phyloP scores from a whole-genome alignment of 1,140 invertebrate species.

The Drosophila triauraria region DNA sequence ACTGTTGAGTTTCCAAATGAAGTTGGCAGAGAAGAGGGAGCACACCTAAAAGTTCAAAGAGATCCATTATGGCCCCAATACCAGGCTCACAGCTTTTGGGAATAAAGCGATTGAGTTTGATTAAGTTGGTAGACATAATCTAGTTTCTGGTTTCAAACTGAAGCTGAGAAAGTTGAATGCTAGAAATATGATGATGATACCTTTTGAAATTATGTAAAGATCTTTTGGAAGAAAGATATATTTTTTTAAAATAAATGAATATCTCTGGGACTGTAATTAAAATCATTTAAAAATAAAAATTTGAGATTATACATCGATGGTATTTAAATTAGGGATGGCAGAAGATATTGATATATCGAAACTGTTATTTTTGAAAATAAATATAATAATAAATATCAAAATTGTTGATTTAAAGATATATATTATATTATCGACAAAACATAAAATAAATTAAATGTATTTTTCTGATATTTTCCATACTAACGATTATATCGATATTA shows the following conservation, averaged over 20 bases:
- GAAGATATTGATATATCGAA: too few relatives aligned
- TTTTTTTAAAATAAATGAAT: too few relatives aligned
- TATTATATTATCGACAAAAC: too few relatives aligned
- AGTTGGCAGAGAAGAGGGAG: neutral
- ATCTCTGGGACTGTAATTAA: neutral
- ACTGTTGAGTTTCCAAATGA: constrained; percentile 6
- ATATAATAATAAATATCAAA: too few relatives aligned
- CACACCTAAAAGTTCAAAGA: neutral
- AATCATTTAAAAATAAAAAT: neutral
- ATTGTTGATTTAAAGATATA: too few relatives aligned
- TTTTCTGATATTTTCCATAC: too few relatives aligned
- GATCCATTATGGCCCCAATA: neutral
- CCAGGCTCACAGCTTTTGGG: neutral
- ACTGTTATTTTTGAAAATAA: too few relatives aligned
- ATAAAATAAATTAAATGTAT: too few relatives aligned
- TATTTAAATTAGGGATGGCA: too few relatives aligned
- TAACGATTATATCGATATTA: too few relatives aligned
- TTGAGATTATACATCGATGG: neutral
- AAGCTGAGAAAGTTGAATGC: neutral
- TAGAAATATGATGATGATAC: neutral
- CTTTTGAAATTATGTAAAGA: too few relatives aligned
- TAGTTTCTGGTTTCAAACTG: neutral
- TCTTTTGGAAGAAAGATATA: too few relatives aligned
- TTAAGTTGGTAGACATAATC: neutral
- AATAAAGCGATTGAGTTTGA: neutral